These are phyloP conservation scores for Protonemura montana DNA, from an alignment of 2,888 invertebrate genomes.

Conservation along the genomic window DNA sequence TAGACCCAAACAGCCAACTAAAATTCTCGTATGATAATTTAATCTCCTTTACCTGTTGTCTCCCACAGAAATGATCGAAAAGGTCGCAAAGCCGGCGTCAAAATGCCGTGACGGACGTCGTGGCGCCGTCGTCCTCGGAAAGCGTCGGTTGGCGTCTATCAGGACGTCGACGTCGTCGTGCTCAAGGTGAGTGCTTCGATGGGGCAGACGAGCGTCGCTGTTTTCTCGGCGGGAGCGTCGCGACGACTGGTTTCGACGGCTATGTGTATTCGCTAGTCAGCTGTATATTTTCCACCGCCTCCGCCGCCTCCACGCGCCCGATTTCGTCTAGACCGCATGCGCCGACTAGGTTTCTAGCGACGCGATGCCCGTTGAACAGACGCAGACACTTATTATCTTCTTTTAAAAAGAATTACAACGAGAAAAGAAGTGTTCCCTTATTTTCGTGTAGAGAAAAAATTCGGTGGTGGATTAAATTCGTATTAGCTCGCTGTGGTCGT, in stretches of 20 bases:
- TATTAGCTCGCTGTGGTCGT: neutral
- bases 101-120: neutral
- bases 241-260: conserved; percentile 3
- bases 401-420: conserved; percentile 1
- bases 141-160: too few species aligned
- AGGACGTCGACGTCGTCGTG: neutral
- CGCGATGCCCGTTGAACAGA: neutral
- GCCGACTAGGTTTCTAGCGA: conserved; percentile 16
- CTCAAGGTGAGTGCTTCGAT: neutral
- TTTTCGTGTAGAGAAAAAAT: neutral
- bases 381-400: conserved; percentile 16
- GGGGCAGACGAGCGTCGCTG: neutral
- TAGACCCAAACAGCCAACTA: neutral
- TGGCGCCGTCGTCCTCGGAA: neutral
- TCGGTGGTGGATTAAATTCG: neutral
- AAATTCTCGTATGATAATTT: neutral
- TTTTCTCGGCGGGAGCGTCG: neutral
- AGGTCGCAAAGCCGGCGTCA: neutral
- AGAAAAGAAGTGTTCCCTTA: too few species aligned
- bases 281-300: conserved; percentile 7
- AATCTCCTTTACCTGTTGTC: neutral
- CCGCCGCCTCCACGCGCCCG: neutral
- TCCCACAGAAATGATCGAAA: neutral
- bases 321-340: conserved; percentile 17
- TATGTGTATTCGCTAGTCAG: conserved; percentile 25